These are phyloP conservation scores for Thymelicus acteon DNA, from an alignment of 2,888 invertebrate species.

Conservation along the genomic window DNA sequence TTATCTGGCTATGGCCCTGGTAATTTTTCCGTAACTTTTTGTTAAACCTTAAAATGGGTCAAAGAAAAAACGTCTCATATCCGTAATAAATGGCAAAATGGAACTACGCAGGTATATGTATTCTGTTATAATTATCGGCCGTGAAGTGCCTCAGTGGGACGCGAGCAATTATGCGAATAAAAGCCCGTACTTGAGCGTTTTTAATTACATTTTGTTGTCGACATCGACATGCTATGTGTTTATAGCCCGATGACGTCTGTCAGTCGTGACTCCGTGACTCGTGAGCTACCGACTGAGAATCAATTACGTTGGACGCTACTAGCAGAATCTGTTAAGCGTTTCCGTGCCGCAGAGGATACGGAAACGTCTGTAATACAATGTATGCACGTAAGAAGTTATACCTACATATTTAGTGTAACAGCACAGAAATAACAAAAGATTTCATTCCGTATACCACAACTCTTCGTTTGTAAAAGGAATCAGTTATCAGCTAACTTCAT, in stretches of 20 bases:
- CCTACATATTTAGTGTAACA: no score
- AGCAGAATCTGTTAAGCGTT: no score
- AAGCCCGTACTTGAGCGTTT: conserved; percentile 22
- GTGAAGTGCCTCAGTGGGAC: conserved; percentile 12
- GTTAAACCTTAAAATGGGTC: neutral
- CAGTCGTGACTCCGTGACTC: neutral
- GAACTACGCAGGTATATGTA: neutral
- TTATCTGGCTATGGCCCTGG: neutral
- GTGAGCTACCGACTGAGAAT: no score
- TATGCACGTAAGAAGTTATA: no score
- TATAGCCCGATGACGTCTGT: neutral
- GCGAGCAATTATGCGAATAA: conserved; percentile 26
- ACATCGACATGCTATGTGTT: neutral
- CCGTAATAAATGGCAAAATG: neutral
- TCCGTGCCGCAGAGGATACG: no score
- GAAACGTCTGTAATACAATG: no score
- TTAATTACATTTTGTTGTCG: neutral
- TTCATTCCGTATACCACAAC: no score
- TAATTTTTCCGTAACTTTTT: neutral
- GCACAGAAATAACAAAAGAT: no score
- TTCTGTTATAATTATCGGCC: conserved; percentile 17
- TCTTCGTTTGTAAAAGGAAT: no score
- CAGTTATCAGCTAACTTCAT: no score
- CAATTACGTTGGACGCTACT: no score
- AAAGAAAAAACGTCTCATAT: neutral